Percentiles rank a stretch among this genome's conserved stretches.
phyloP scores from a whole-genome alignment of 2,797 vertebrate species.

The Loris lydekkerianus region DNA sequence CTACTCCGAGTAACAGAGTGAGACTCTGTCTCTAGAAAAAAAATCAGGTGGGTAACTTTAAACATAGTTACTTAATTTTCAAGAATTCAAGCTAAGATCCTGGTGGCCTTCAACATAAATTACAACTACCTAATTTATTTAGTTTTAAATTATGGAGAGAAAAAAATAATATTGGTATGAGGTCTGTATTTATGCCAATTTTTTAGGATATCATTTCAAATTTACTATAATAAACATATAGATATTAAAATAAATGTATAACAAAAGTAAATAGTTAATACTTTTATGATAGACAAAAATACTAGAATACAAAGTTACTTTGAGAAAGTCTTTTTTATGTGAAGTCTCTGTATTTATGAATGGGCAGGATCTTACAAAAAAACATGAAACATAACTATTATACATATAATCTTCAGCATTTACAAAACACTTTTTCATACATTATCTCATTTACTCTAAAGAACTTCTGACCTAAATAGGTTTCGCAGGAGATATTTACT shows the following conservation, averaged over 20 bases:
- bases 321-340: slow-evolving; percentile 80
- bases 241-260: slow-evolving; percentile 78
- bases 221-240: slow-evolving; percentile 80
- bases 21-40: neutral
- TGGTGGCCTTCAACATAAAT: slow-evolving; percentile 69
- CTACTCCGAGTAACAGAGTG: neutral
- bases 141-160: slow-evolving; percentile 66
- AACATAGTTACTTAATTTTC: slow-evolving; percentile 80
- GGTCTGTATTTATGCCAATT: slow-evolving; percentile 69
- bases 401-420: slow-evolving; percentile 70
- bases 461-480: slow-evolving; percentile 74
- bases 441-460: slow-evolving; percentile 44
- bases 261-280: slow-evolving; percentile 74
- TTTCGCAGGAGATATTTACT: slow-evolving; percentile 72
- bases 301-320: slow-evolving; percentile 81
- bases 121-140: slow-evolving; percentile 51
- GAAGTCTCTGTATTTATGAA: slow-evolving; percentile 84
- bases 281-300: slow-evolving; percentile 79
- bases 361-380: slow-evolving; percentile 81
- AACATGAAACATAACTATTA: slow-evolving; percentile 62
- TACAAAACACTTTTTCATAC: slow-evolving; percentile 65
- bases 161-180: slow-evolving; percentile 67
- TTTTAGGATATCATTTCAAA: slow-evolving; percentile 74
- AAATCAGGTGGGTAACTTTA: slow-evolving; percentile 48
- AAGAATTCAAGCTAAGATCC: slow-evolving; percentile 70